phyloP scores from a whole-genome alignment of 2,888 invertebrate genomes.

The Litoditis marina region DNA sequence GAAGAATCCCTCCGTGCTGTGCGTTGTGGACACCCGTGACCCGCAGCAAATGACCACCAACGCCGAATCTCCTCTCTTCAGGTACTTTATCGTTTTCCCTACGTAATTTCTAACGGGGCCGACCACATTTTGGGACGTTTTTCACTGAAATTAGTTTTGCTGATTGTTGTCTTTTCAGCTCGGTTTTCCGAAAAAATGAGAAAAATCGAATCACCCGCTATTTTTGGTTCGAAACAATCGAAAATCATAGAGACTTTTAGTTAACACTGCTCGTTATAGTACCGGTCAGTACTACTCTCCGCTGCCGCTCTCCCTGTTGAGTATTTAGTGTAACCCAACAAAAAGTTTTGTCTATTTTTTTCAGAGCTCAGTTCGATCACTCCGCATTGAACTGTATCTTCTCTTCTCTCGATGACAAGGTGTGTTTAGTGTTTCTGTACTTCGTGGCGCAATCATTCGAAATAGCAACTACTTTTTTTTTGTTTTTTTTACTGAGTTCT shows the following conservation, averaged over 20 bases:
- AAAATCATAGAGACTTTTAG: not conserved
- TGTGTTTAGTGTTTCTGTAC: conserved; percentile 2
- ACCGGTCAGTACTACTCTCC: too few relatives aligned
- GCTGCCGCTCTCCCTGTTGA: too few relatives aligned
- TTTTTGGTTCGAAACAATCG: too few relatives aligned
- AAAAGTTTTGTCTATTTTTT: conserved; percentile 4
- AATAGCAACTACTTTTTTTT: not conserved
- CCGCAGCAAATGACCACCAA: conserved; percentile 59
- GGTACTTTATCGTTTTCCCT: not conserved
- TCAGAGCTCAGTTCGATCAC: conserved; percentile 40
- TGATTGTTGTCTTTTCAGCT: too few relatives aligned
- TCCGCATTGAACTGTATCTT: conserved; percentile 68
- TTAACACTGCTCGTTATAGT: too few relatives aligned
- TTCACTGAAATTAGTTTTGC: too few relatives aligned
- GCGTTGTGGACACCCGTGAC: conserved; percentile 70
- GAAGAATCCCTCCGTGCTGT: conserved; percentile 61
- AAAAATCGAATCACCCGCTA: too few relatives aligned
- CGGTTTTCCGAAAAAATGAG: too few relatives aligned
- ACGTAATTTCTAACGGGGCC: too few relatives aligned
- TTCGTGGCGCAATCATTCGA: too few relatives aligned
- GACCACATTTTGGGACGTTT: too few relatives aligned
- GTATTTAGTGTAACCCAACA: not conserved
- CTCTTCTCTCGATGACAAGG: conserved; percentile 83
- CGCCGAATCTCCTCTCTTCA: conserved; percentile 17
- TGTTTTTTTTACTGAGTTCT: too few relatives aligned